Percentiles rank a stretch among this genome's conserved stretches.
These are phyloP conservation scores for Agrypnus murinus DNA, from an alignment of 2,888 invertebrate genomes.

Conservation along the genomic window DNA sequence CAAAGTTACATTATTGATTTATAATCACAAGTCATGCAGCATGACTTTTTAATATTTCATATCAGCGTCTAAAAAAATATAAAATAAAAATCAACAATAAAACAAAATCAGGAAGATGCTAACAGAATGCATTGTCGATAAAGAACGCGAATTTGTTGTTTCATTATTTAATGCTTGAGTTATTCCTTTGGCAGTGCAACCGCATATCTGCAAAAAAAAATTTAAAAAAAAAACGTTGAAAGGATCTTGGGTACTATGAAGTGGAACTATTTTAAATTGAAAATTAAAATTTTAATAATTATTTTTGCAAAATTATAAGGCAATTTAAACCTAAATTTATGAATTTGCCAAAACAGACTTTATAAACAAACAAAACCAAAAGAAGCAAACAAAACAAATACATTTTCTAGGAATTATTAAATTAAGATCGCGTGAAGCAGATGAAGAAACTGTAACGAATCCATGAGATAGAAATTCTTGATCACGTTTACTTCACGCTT, in stretches of 20 bases:
- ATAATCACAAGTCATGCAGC: too few relatives aligned
- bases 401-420: constrained; percentile 3
- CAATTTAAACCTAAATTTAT: too few relatives aligned
- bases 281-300: neutral
- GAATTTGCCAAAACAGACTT: too few relatives aligned
- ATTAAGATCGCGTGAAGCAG: neutral
- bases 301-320: too few relatives aligned
- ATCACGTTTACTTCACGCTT: constrained; percentile 10
- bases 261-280: constrained; percentile 2
- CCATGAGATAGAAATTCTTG: neutral
- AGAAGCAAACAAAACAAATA: neutral
- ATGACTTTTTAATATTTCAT: too few relatives aligned
- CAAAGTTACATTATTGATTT: too few relatives aligned
- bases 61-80: too few relatives aligned
- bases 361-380: too few relatives aligned
- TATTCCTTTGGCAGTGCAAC: neutral
- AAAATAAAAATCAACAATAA: too few relatives aligned
- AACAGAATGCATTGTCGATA: too few relatives aligned
- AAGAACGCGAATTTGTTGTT: too few relatives aligned
- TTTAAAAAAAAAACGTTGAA: neutral
- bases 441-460: constrained; percentile 1
- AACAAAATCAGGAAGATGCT: too few relatives aligned
- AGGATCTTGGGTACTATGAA: constrained; percentile 1
- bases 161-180: neutral
- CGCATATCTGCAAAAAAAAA: neutral